These are phyloP conservation scores for Zosterops borbonicus DNA, from an alignment of 2,113 vertebrate species.

Conservation along the genomic window DNA sequence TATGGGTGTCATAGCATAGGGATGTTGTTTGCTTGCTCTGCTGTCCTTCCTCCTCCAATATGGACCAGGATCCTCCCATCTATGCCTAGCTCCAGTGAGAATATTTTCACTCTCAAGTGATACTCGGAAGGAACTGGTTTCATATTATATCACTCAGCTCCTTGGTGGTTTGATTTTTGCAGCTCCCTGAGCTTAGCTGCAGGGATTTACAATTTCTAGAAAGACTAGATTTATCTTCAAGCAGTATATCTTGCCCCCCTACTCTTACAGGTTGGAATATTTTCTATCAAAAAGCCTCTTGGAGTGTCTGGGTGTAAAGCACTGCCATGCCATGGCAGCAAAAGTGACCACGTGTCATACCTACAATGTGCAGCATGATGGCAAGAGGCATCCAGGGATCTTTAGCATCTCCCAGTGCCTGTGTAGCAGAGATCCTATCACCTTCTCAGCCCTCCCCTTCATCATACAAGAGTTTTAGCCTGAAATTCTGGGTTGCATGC, in stretches of 20 bases:
- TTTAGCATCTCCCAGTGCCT: background rate
- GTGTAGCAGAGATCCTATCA: background rate
- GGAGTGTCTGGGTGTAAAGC: background rate
- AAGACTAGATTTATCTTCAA: background rate
- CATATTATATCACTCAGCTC: background rate
- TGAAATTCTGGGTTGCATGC: background rate
- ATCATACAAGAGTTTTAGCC: background rate
- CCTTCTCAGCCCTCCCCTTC: background rate
- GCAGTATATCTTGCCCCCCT: background rate
- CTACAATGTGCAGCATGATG: background rate
- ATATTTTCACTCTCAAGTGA: background rate
- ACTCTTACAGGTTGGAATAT: background rate
- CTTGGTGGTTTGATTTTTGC: background rate
- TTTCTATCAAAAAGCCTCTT: background rate
- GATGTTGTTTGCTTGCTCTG: background rate
- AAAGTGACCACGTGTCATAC: background rate
- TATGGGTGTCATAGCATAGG: accelerated
- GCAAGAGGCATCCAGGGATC: background rate
- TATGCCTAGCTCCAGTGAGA: background rate
- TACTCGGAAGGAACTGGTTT: background rate
- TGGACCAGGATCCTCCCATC: background rate
- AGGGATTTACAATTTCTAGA: background rate
- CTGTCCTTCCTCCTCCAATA: background rate
- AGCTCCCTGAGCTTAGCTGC: background rate
- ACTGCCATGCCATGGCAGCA: background rate